These are phyloP conservation scores for Corapipo altera DNA, from an alignment of 2,113 vertebrate species.

Conservation along the genomic window DNA sequence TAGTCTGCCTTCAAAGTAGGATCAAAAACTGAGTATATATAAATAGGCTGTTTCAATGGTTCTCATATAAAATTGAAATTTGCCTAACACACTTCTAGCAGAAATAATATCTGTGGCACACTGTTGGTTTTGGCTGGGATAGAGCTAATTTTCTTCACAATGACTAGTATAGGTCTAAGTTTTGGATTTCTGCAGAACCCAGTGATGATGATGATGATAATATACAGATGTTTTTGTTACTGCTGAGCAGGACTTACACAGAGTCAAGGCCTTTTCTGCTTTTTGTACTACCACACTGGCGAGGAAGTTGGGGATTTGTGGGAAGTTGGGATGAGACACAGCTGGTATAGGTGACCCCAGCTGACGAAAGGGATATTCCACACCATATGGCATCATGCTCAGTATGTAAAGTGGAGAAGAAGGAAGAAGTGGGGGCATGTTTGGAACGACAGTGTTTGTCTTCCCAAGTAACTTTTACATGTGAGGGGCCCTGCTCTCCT, in stretches of 20 bases:
- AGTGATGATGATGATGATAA: neutral
- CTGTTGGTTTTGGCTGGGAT: neutral
- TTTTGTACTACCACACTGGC: too few species aligned
- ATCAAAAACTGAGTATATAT: neutral
- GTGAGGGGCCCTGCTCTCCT: neutral
- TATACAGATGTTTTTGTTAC: neutral
- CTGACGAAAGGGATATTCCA: neutral
- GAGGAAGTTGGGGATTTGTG: neutral
- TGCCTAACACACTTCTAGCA: neutral
- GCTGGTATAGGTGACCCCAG: neutral
- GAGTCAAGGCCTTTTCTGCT: too few species aligned
- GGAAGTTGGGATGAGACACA: too few species aligned
- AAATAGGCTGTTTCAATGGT: neutral
- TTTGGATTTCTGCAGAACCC: neutral
- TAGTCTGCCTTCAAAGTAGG: neutral
- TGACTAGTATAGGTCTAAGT: neutral
- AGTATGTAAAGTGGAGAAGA: neutral
- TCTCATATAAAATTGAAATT: neutral
- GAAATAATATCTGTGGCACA: neutral
- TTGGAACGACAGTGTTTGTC: neutral
- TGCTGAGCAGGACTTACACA: too few species aligned
- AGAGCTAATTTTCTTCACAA: neutral
- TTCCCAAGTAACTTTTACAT: neutral
- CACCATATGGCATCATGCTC: neutral
- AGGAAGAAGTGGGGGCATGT: neutral